Percentiles rank a stretch among this genome's conserved stretches.
These are phyloP conservation scores for Theristicus caerulescens DNA, from an alignment of 2,113 vertebrate genomes.

Conservation along the genomic window DNA sequence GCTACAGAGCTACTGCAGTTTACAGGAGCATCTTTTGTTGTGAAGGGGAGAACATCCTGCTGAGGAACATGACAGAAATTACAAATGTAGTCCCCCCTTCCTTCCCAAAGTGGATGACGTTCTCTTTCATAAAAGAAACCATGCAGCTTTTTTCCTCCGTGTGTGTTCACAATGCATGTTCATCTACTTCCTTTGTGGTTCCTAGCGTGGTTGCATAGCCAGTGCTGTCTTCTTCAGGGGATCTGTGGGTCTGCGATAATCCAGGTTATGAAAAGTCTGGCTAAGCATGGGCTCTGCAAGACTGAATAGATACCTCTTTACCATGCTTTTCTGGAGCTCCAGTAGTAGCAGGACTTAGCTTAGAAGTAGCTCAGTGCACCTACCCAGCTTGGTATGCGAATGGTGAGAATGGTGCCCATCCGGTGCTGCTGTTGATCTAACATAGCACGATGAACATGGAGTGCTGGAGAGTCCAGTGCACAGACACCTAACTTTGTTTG, in stretches of 20 bases:
- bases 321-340: neutral
- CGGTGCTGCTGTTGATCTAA: neutral
- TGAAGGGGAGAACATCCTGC: fast-evolving
- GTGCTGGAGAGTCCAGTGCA: neutral
- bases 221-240: neutral
- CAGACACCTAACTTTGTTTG: neutral
- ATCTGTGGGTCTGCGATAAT: neutral
- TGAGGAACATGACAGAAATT: neutral
- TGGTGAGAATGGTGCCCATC: neutral
- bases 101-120: neutral
- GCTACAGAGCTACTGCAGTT: neutral
- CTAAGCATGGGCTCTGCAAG: neutral
- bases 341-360: neutral
- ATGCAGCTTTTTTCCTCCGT: neutral
- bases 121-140: neutral
- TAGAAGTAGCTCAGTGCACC: neutral
- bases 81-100: neutral
- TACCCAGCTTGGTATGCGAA: neutral
- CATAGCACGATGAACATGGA: fast-evolving
- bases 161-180: neutral
- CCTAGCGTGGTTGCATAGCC: neutral
- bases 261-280: neutral
- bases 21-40: neutral
- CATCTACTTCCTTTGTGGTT: fast-evolving
- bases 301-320: neutral